Base-by-base conservation (phyloP, 2,113 vertebrate genomes). In the Brienomyrus longianalis region DNA sequence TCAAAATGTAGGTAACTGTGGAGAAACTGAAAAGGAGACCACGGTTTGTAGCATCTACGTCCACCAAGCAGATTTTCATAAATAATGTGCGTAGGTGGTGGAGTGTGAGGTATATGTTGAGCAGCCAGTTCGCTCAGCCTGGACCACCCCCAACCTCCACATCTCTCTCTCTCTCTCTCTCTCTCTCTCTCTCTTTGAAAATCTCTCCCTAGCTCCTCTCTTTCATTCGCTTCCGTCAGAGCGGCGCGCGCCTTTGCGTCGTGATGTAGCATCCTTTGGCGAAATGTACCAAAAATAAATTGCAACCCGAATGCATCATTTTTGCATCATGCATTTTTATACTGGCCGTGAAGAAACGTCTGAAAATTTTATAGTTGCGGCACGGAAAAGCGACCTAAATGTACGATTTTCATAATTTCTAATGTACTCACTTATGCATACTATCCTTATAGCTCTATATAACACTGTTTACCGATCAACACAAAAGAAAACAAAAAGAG, bases 61-160 rank as follows among this genome's bases (percentile, higher is more conserved):
- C 90, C 50, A 90, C 80, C 50, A 62, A 85, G 52, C 85, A 51
- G 85, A 91, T 93, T 90, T 92, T 86, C 90, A 92, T 90, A 91
- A 93, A 90, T 94, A 93, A 95, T 94, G 93, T 92, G 94, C 92
- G 93, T 93, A 89, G 93, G 92, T 92, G 92, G 83, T 90, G 86
- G 91, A 80, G 95, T 92, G 95, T 92, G 94, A 94, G 93, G 92
- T 92, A 92, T 93, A 94, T 93, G 94, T 91, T 93, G 94, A 94
- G 39, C 92, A 90, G 89, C 31, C 92, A 94, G 93, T 94, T 93
- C 51, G 59, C 89, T 45, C 47, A 83, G 59, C 95, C 94, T 95
- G 94, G 94, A 95, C 95, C 94, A 95, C 91, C 93, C 90, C 94
- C 89, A 92, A 88, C 89, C 86, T 39, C 56, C 83, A 74, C 74